These are phyloP conservation scores for Liasis olivaceus DNA, from an alignment of 2,797 vertebrate genomes.

Conservation along the genomic window DNA sequence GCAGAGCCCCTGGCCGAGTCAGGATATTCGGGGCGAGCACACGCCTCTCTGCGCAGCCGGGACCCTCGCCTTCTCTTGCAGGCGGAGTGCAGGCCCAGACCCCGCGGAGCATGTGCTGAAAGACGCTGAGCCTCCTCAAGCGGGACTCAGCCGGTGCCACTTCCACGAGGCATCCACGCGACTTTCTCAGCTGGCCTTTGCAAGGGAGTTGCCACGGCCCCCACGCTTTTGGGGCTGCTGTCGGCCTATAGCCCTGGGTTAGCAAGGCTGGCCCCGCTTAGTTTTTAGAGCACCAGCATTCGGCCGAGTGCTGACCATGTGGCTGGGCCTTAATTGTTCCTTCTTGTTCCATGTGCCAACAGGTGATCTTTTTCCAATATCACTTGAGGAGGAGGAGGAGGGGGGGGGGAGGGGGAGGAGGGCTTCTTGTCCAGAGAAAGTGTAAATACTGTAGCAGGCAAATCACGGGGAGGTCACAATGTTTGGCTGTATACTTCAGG, in stretches of 20 bases:
- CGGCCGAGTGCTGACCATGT: neutral
- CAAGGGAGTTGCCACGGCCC: no score
- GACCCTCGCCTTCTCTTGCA: neutral
- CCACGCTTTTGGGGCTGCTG: neutral
- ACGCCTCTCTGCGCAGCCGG: neutral
- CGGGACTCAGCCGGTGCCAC: no score
- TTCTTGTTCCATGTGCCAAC: neutral
- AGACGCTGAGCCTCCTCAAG: neutral
- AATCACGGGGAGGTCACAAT: neutral
- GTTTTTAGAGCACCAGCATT: neutral
- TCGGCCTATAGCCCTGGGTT: neutral
- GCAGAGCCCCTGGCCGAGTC: neutral
- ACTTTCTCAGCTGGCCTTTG: no score
- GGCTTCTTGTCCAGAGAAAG: neutral
- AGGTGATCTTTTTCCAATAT: no score
- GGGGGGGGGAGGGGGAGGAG: neutral
- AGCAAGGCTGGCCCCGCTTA: neutral
- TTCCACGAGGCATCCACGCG: neutral
- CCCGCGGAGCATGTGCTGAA: neutral
- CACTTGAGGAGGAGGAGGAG: neutral
- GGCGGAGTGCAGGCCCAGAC: neutral
- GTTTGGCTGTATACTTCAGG: neutral
- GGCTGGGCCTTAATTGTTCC: neutral
- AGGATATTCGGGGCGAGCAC: neutral
- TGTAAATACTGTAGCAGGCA: neutral